Conservation (phyloP, 2,888 invertebrate genomes). For the Gymnoscelis rufifasciata region DNA sequence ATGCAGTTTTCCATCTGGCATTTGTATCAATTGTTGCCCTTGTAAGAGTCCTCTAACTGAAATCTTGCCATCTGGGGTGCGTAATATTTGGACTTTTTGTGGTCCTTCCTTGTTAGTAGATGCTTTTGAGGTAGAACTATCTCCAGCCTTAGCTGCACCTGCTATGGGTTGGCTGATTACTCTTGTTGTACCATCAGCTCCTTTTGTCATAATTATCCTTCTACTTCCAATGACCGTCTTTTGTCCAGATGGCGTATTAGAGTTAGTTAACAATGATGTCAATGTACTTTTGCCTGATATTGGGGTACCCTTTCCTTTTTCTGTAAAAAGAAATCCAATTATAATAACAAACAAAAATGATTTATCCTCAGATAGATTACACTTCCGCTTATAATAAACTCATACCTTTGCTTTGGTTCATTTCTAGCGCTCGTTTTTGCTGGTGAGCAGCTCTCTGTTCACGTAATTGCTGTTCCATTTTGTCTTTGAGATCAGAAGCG, state of each 20-base stretch:
- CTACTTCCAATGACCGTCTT: slow-evolving; percentile 83
- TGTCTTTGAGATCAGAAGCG: slow-evolving; percentile 89
- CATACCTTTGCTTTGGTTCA: slow-evolving; percentile 77
- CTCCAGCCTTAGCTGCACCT: slow-evolving; percentile 46
- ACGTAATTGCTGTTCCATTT: slow-evolving; percentile 93
- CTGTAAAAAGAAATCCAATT: slow-evolving; percentile 35
- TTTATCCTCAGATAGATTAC: no score
- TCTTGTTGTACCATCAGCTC: slow-evolving; percentile 82
- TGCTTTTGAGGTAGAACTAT: slow-evolving; percentile 40
- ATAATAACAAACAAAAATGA: no score
- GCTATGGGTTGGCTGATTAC: slow-evolving; percentile 81
- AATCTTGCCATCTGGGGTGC: slow-evolving; percentile 93
- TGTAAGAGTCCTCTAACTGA: slow-evolving; percentile 94
- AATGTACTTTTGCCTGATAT: slow-evolving; percentile 81
- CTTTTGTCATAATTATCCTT: slow-evolving; percentile 87
- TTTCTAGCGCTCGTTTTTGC: slow-evolving; percentile 88
- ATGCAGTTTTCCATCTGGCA: slow-evolving; percentile 95
- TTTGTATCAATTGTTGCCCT: slow-evolving; percentile 94
- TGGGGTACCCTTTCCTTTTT: slow-evolving; percentile 64
- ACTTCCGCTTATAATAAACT: no score
- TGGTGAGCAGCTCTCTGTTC: slow-evolving; percentile 93
- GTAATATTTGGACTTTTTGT: slow-evolving; percentile 94
- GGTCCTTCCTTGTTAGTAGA: slow-evolving; percentile 69
- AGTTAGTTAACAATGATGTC: slow-evolving; percentile 81
- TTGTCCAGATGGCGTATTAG: slow-evolving; percentile 75